Evolutionary conservation across 2,797 vertebrate species (phyloP), one percentile per base, ranked within the genome.

Genomic region (Bovichtus diacanthus): DNA sequence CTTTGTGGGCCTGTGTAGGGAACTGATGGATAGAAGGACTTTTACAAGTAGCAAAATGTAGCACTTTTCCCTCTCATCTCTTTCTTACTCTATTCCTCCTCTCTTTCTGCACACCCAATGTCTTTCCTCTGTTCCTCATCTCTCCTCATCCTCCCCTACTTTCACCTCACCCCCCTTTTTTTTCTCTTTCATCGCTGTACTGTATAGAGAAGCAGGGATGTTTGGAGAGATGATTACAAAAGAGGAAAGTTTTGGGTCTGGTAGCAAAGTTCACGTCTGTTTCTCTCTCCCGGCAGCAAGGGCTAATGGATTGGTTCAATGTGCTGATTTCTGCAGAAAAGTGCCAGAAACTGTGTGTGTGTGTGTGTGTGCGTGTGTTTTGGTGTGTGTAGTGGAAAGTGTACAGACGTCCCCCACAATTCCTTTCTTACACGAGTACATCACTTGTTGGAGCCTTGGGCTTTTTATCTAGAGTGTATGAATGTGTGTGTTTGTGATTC

Each of bases 291-390:
- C 36, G 44, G 59, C 80, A 88, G 74, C 65, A 44, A 66, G 47
- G 64, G 70, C 87, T 93, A 90, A 91, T 91, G 87, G 90, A 82
- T 84, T 55, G 79, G 77, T 87, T 86, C 79, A 88, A 83, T 77
- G 62, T 87, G 89, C 90, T 90, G 90, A 91, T 90, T 85, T 68
- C 80, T 78, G 87, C 88, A 88, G 75, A 87, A 90, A 90, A 74
- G 63, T 64, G 31, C 64, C 31, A 34, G 31, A 34, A 34, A 34
- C 9, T 50, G 9, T 73, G 41, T 85, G 41, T 68, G 19, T 68
- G 19, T 68, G 34, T 54, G 41, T 73, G 41, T 85, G 41, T 68
- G 19, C 68, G n/a, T n/a, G 34, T 54, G 41, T 75, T 44, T 61
- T 54, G 36, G 51, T 60, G 50, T 60, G 63, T 75, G 60, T 60